Evolutionary conservation across 2,797 vertebrate species (phyloP), one percentile per base, ranked within the genome.

Genomic region (Emydoidea blandingii): DNA sequence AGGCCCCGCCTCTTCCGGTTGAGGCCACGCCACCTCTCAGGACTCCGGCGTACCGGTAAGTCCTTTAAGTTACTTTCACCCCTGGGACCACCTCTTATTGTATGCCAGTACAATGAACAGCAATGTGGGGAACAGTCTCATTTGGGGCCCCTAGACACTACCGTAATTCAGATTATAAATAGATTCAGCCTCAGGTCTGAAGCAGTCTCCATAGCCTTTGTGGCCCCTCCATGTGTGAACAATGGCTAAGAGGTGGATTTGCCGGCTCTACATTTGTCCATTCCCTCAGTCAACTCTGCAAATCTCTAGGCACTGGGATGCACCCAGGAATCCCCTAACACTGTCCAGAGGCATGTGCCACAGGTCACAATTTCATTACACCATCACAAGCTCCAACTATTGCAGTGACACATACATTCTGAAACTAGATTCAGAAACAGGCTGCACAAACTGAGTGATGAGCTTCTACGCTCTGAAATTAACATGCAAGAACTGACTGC

Each of bases 11-110:
- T 44, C 44, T 44, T 44, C 44, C 44, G 44, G 44, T 44, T 44
- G 44, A 44, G 44, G 44, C 6, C 44, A 44, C 44, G 44, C 44
- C 44, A 44, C 44, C 44, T 44, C 44, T 44, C 44, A 44, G 44
- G 44, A 44, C 44, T 44, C 44, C 6, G 44, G 44, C 6, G 44
- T 44, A 44, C 6, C 6, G 44, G 44, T 44, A 44, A 44, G 44
- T 44, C 44, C 44, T 44, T 44, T 44, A 44, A 44, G 44, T 44
- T 44, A 44, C 44, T 44, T 44, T 44, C 44, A 44, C 44, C 44
- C 44, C 44, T 0, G 0, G n/a, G 79, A 15, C 31, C 6, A 29
- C 8, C 57, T 59, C 12, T 16, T 29, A 0, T 31, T 2, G 2
- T 11, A 37, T 25, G 2, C 27, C 29, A 18, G 44, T 8, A 8